Percentiles rank a stretch among this genome's conserved stretches.
phyloP scores from a whole-genome alignment of 2,797 vertebrate genomes.

The Urocyon cinereoargenteus region DNA sequence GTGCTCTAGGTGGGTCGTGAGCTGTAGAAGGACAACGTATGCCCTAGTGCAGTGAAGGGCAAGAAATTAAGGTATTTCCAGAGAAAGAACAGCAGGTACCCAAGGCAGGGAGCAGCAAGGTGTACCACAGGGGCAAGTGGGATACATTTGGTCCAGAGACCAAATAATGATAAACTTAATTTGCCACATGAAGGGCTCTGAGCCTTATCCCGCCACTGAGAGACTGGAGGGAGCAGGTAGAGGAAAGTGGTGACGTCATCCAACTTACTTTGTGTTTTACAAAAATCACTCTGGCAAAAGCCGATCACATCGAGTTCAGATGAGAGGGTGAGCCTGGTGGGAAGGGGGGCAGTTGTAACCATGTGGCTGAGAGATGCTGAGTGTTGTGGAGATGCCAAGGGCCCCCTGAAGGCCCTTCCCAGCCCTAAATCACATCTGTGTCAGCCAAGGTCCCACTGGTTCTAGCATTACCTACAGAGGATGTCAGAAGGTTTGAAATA shows the following conservation, averaged over 20 bases:
- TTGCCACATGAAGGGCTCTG: neutral
- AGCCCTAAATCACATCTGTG: neutral
- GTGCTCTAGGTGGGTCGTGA: neutral
- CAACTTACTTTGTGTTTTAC: neutral
- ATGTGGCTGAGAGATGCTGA: neutral
- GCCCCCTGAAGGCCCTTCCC: neutral
- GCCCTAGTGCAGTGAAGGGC: neutral
- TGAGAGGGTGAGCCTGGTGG: neutral
- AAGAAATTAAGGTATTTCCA: neutral
- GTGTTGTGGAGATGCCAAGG: neutral
- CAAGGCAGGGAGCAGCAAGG: neutral
- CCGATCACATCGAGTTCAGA: neutral
- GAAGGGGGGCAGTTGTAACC: neutral
- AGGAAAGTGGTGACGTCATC: neutral
- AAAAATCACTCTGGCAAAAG: neutral
- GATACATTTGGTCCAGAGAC: neutral
- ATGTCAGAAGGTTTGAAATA: neutral
- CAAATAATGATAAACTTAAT: neutral
- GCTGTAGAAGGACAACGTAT: neutral
- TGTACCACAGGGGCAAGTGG: rapidly evolving
- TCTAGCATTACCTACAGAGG: neutral
- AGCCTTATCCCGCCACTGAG: neutral
- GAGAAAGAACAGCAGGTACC: neutral
- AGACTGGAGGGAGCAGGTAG: neutral
- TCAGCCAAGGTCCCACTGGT: neutral